These are phyloP conservation scores for Notothenia rossii DNA, from an alignment of 2,113 vertebrate genomes.

Conservation along the genomic window DNA sequence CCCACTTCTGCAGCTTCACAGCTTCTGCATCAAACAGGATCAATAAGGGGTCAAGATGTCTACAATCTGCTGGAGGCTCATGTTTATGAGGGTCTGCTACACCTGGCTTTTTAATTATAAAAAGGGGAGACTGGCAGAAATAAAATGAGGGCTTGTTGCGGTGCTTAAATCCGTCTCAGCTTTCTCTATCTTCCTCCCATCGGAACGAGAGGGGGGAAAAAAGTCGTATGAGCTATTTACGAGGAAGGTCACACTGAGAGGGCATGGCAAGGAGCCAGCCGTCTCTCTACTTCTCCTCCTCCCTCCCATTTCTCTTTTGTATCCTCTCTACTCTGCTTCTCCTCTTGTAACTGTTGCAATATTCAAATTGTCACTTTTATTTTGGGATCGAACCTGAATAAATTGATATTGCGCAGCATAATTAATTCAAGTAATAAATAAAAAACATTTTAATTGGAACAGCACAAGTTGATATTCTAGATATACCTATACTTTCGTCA, in stretches of 20 bases:
- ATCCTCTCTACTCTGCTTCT: conserved; percentile 40
- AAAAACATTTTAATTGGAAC: not conserved
- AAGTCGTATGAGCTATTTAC: conserved; percentile 84
- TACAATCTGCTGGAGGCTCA: conserved; percentile 5
- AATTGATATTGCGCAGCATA: not conserved
- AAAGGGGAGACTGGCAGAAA: conserved; percentile 41
- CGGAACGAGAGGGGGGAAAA: conserved; percentile 48
- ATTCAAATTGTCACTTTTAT: conserved; percentile 32
- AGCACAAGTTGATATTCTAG: not conserved
- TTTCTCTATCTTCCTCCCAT: conserved; percentile 69
- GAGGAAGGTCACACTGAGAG: conserved; percentile 88
- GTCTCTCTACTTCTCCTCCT: conserved; percentile 71
- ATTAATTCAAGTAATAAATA: not conserved
- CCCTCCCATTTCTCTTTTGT: conserved; percentile 47
- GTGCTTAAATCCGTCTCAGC: conserved; percentile 58
- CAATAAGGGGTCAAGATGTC: conserved; percentile 6
- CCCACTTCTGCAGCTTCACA: not conserved
- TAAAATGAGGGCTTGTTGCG: conserved; percentile 44
- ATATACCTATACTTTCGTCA: too few relatives aligned
- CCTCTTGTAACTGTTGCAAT: conserved; percentile 43
- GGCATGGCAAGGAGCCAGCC: conserved; percentile 85
- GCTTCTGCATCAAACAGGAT: not conserved
- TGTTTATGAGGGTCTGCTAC: conserved; percentile 36
- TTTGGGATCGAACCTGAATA: conserved; percentile 12
- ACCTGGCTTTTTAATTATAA: conserved; percentile 51